Conservation (phyloP, 2,888 invertebrate species). For the Bhutanitis thaidina region DNA sequence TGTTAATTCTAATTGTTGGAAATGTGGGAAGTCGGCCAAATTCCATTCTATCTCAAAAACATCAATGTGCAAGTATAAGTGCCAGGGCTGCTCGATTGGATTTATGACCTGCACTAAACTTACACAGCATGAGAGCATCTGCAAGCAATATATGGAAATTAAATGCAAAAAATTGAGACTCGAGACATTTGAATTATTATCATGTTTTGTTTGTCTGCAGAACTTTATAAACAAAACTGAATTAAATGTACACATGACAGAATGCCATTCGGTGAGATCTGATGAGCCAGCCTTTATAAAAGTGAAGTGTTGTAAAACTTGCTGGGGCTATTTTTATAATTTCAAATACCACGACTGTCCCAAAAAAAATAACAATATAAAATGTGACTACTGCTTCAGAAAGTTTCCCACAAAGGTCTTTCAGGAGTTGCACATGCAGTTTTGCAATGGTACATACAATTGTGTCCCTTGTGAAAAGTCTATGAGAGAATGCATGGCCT, state of each 20-base stretch:
- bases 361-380: not conserved
- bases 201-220: not conserved
- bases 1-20: not conserved
- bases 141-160: not conserved
- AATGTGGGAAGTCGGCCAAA: not conserved
- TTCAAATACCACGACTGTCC: slow-evolving; percentile 4
- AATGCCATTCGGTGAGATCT: not conserved
- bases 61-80: not conserved
- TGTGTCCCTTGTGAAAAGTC: not conserved
- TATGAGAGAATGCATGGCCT: not conserved
- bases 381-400: not conserved
- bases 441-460: not conserved
- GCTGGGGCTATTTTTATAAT: not conserved
- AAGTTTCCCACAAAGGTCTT: not conserved
- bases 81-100: not conserved
- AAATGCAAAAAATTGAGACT: not conserved
- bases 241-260: not conserved
- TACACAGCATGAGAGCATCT: not conserved
- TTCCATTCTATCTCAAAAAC: not conserved
- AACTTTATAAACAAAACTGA: not conserved
- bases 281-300: not conserved
- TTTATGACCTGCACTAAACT: not conserved
- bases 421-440: not conserved
- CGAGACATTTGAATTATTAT: not conserved
- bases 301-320: not conserved